Evolutionary conservation across 2,888 invertebrate genomes (phyloP), one percentile per base, ranked within the genome.

Genomic region (Bursaphelenchus okinawaensis): DNA sequence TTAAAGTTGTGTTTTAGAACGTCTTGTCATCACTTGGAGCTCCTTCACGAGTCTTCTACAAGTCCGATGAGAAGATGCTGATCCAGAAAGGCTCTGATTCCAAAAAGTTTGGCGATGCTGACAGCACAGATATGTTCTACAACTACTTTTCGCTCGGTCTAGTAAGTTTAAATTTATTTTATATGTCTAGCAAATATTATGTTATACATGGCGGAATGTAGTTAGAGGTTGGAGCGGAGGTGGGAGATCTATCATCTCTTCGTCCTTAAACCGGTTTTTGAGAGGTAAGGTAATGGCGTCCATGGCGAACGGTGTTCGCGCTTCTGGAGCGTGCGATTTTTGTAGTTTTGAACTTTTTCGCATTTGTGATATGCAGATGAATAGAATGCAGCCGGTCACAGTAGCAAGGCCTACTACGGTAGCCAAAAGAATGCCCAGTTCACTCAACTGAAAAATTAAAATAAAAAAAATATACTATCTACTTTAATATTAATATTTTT

Each of bases 1-100:
- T 54, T 22, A 20, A 50, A 22, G 31, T 20, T 68, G 20, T n/a
- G 16, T 52, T 68, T 59, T 23, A 69, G 72, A 50, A 29, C 0
- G 92, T 98, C 57, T 88, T 90, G 50, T 88, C 90, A 27, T 89
- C 90, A 64, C 86, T 98, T 65, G 96, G 96, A 0, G 91, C 93
- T 2, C 96, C 98, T 0, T 91, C 91, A 66, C 87, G 88, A 64
- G 89, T 94, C 2, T 96, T 93, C 86, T 98, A 91, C 86, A 98
- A 98, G 86, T 91, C 93, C 52, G 96, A 98, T 84, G 96, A 98
- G 84, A 98, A 96, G 87, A 96, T 98, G 95, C 90, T 75, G 50
- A 76, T 76, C 29, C 76, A 76, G 60, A 67, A 68, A 22, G 68
- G 64, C 51, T 62, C 51, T 58, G 62, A 55, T 27, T 58, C 70